These are phyloP conservation scores for Lateolabrax maculatus DNA, from an alignment of 2,797 vertebrate species.

Conservation along the genomic window DNA sequence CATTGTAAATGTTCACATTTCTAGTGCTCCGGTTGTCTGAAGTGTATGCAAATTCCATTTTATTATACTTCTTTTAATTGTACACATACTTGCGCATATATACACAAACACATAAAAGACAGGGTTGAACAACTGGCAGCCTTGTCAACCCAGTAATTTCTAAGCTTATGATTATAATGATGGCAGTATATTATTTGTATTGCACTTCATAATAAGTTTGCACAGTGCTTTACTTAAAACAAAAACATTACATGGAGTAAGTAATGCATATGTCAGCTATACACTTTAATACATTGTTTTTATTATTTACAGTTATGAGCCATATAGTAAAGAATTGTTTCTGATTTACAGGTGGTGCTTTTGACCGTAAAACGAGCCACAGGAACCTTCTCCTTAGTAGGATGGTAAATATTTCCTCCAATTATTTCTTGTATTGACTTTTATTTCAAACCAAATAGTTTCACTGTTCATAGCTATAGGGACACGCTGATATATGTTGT, in stretches of 20 bases:
- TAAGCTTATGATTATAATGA: slow-evolving; percentile 46
- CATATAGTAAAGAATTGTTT: slow-evolving; percentile 41
- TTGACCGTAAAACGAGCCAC: slow-evolving; percentile 86
- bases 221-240: slow-evolving; percentile 1
- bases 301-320: slow-evolving; percentile 8
- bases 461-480: background rate
- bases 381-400: slow-evolving; percentile 85
- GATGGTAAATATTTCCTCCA: slow-evolving; percentile 82
- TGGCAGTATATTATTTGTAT: slow-evolving; percentile 10
- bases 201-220: slow-evolving; percentile 9
- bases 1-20: background rate
- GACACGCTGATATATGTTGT: background rate
- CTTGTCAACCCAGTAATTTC: slow-evolving; percentile 32
- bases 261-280: background rate
- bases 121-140: slow-evolving; percentile 22
- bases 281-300: background rate
- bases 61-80: background rate
- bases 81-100: slow-evolving; percentile 3
- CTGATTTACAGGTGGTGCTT: slow-evolving; percentile 82
- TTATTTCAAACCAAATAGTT: slow-evolving; percentile 7
- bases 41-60: slow-evolving; percentile 5
- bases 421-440: slow-evolving; percentile 28
- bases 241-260: slow-evolving; percentile 10
- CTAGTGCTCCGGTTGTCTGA: background rate
- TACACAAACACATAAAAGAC: slow-evolving; percentile 20